phyloP scores from a whole-genome alignment of 1,140 invertebrate genomes.

The Magallana gigas region DNA sequence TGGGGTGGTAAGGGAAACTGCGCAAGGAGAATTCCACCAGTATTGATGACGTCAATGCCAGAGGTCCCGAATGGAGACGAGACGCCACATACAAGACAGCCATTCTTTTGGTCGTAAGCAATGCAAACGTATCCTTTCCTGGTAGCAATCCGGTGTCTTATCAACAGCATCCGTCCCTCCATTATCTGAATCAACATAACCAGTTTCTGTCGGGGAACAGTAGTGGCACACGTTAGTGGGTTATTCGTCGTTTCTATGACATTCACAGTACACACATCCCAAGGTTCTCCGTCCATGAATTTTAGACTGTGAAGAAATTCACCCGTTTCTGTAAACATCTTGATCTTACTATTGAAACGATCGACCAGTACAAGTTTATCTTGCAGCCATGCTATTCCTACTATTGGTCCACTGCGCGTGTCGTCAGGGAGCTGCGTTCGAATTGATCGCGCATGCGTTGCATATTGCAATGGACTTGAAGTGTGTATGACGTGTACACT shows the following conservation, averaged over 20 bases:
- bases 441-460: neutral
- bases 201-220: conserved; percentile 16
- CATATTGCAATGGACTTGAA: conserved; percentile 24
- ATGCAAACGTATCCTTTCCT: conserved; percentile 42
- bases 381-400: conserved; percentile 47
- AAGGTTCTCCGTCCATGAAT: conserved; percentile 47
- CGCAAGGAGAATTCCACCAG: neutral
- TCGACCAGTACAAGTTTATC: conserved; percentile 48
- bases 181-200: conserved; percentile 19
- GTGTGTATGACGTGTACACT: neutral
- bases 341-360: conserved; percentile 51
- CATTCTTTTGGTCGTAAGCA: conserved; percentile 28
- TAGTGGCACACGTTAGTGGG: conserved; percentile 18
- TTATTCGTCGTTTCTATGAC: neutral
- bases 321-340: conserved; percentile 44
- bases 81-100: conserved; percentile 39
- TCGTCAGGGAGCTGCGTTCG: neutral
- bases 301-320: neutral
- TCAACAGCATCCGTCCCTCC: neutral
- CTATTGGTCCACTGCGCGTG: neutral
- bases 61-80: conserved; percentile 38
- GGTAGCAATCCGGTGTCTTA: conserved; percentile 18
- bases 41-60: conserved; percentile 39
- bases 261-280: conserved; percentile 39
- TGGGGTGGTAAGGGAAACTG: conserved; percentile 21